Conservation (phyloP, 2,888 invertebrate species). For the Cheilosia soror region DNA sequence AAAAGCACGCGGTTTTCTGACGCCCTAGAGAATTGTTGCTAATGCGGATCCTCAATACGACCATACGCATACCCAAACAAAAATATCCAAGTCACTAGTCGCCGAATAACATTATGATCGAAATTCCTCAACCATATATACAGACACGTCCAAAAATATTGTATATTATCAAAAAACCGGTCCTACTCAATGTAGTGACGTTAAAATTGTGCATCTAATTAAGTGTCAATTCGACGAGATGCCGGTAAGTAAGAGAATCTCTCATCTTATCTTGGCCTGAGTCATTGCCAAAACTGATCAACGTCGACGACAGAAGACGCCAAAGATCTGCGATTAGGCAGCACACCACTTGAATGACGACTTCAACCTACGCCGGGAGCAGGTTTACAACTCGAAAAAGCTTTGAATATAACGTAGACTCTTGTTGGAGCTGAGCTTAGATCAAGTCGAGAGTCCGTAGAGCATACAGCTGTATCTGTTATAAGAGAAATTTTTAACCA, state of each 20-base stretch:
- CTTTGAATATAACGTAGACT: conserved; percentile 81
- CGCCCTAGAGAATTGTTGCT: conserved; percentile 48
- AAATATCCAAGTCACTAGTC: conserved; percentile 19
- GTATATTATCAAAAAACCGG: conserved; percentile 19
- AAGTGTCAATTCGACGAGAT: conserved; percentile 18
- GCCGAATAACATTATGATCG: conserved; percentile 19
- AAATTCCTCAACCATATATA: conserved; percentile 37
- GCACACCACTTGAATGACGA: conserved; percentile 25
- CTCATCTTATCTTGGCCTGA: conserved; percentile 32
- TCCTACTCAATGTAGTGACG: conserved; percentile 38
- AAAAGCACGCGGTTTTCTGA: conserved; percentile 50
- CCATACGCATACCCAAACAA: conserved; percentile 18
- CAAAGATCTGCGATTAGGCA: conserved; percentile 32
- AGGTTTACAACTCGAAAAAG: conserved; percentile 44
- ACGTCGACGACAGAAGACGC: conserved; percentile 1
- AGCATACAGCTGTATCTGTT: conserved; percentile 46
- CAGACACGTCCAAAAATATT: not conserved
- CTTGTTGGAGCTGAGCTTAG: conserved; percentile 81
- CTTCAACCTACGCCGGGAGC: conserved; percentile 29
- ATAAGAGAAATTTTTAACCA: conserved; percentile 15
- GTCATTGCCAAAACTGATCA: conserved; percentile 48
- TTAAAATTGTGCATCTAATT: conserved; percentile 57
- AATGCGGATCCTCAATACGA: conserved; percentile 19
- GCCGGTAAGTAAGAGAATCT: conserved; percentile 59
- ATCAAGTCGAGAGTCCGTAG: conserved; percentile 80